These are phyloP conservation scores for Diarsia dahlii DNA, from an alignment of 2,888 invertebrate genomes.

Conservation along the genomic window DNA sequence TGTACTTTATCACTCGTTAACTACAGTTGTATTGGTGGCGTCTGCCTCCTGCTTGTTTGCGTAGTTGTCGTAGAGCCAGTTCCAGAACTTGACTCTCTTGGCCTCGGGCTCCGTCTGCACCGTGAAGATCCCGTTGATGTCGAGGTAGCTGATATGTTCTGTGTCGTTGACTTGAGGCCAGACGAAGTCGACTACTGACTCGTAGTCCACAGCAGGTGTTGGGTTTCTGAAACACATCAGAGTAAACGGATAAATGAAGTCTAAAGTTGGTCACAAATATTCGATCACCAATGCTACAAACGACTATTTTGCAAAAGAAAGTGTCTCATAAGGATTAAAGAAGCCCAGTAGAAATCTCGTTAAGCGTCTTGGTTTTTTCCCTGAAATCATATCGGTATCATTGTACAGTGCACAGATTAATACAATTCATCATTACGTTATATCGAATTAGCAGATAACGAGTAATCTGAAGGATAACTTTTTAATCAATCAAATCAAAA, in stretches of 20 bases:
- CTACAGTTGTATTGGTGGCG: constrained; percentile 52
- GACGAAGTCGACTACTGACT: constrained; percentile 86
- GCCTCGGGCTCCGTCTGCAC: constrained; percentile 88
- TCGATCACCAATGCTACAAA: neutral
- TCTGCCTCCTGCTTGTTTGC: constrained; percentile 57
- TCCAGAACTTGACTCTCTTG: constrained; percentile 91
- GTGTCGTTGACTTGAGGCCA: constrained; percentile 89
- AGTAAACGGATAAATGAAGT: neutral
- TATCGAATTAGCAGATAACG: constrained; percentile 28
- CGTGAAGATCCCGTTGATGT: constrained; percentile 90
- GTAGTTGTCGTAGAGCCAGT: constrained; percentile 86
- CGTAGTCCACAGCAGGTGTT: constrained; percentile 88
- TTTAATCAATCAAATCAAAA: constrained; percentile 7
- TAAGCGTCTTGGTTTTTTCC: neutral
- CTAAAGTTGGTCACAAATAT: neutral
- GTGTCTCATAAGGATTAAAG: neutral
- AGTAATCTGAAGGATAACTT: constrained; percentile 19
- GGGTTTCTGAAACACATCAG: constrained; percentile 84
- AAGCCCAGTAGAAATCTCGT: neutral
- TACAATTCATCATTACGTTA: constrained; percentile 32
- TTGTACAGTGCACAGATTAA: constrained; percentile 31
- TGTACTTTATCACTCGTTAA: constrained; percentile 47
- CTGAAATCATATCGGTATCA: constrained; percentile 23
- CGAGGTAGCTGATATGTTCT: constrained; percentile 84
- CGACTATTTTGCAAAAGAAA: neutral